Percentiles rank a stretch among this genome's conserved stretches.
phyloP scores from a whole-genome alignment of 2,113 vertebrate species.

The Thunnus maccoyii region DNA sequence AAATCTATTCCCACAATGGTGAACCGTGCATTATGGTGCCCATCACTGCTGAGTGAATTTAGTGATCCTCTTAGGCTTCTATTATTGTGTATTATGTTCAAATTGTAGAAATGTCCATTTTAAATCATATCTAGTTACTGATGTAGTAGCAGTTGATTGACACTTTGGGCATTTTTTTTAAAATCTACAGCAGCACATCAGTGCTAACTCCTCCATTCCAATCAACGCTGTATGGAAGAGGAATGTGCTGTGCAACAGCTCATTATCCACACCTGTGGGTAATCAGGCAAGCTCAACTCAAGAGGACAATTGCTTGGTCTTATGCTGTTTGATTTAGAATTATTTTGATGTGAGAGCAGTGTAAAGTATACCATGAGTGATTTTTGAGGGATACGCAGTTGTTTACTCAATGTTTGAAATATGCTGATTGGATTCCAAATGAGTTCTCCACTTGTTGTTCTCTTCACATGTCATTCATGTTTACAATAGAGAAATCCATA shows the following conservation, averaged over 20 bases:
- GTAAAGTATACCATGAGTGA: background rate
- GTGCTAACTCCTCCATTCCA: background rate
- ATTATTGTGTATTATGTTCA: conserved; percentile 1
- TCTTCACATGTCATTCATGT: too few relatives aligned
- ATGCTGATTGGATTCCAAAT: too few relatives aligned
- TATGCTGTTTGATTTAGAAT: background rate
- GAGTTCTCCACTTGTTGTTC: too few relatives aligned
- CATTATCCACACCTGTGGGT: conserved; percentile 17
- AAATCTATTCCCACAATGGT: background rate
- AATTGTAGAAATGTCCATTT: background rate
- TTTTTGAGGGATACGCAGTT: background rate
- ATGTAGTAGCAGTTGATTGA: background rate
- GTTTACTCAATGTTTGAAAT: background rate
- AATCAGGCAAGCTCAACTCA: background rate
- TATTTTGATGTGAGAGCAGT: background rate
- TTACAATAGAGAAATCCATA: too few relatives aligned
- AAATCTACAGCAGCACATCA: background rate
- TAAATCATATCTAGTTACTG: background rate
- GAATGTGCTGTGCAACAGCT: conserved; percentile 11
- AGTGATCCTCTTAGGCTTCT: background rate
- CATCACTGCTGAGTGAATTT: background rate
- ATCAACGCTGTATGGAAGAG: background rate
- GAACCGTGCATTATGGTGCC: background rate
- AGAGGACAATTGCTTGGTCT: background rate
- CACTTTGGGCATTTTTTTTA: background rate